Evolutionary conservation across 2,888 invertebrate species (phyloP), one percentile per base, ranked within the genome.

Genomic region (Catocala fraxini): DNA sequence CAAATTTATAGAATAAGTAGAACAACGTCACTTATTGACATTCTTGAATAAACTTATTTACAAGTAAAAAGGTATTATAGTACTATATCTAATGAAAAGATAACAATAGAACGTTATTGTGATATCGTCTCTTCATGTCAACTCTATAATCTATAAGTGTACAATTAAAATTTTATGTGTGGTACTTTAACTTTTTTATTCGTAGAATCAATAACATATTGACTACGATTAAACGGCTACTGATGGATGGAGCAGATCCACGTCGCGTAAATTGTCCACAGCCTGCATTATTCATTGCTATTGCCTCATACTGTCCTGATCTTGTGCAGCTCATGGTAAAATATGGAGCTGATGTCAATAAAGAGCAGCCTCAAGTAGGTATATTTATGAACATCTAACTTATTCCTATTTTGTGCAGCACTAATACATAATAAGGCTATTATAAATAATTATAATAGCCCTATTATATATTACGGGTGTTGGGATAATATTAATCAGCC

Each of bases 171-270:
- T n/a, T 43, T 43, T 12, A 46, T 12, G 15, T 12, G 15, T 5
- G 33, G 25, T 33, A 15, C 5, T 49, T 34, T 25, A 5, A 5
- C 9, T 10, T 34, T 41, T 11, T 51, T 13, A 39, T 55, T 54
- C 5, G 33, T 63, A 95, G 95, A 68, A 71, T 86, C 62, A 79
- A 86, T 42, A 71, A 63, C 39, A 86, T 85, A 43, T 83, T 85
- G 80, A 39, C 65, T 12, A 89, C 89, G 0, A 88, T 93, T 56
- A 51, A 78, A 0, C 86, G 89, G 65, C 68, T 93, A 39, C 68
- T 93, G 46, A 57, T 71, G 0, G 82, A 88, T 53, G 93, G 92
- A 9, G 92, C 93, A 0, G 77, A 89, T 63, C 91, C 92, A 0
- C 78, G 74, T 7, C 73, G 84, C 12, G 87, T 89, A 7, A 73